Evolutionary conservation across 2,113 vertebrate genomes (phyloP).

Genomic region (Phrynocephalus versicolor): DNA sequence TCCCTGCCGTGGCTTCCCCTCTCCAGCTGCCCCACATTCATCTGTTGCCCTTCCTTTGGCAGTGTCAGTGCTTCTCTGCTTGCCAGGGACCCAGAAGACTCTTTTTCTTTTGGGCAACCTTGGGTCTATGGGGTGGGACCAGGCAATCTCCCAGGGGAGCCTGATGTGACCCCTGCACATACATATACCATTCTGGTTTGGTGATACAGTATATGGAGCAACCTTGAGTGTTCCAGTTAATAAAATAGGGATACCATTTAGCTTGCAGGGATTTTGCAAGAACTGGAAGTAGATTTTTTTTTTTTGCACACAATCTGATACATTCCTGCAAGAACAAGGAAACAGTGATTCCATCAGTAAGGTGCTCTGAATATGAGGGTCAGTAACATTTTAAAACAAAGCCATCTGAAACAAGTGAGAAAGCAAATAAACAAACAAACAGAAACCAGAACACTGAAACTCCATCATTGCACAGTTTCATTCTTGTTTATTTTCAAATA

Average conservation of each 20-base stretch:
- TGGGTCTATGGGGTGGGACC: too few relatives aligned
- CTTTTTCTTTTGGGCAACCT: too few relatives aligned
- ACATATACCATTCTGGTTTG: neutral
- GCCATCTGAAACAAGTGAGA: neutral
- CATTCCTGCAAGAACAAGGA: neutral
- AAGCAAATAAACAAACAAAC: neutral
- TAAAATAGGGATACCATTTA: neutral
- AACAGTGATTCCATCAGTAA: neutral
- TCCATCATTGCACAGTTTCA: slow-evolving; percentile 26
- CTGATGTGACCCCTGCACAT: neutral
- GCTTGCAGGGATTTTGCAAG: neutral
- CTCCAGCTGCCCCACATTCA: too few relatives aligned
- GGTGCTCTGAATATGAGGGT: neutral
- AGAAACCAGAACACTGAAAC: neutral
- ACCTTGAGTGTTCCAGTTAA: neutral
- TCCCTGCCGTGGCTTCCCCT: too few relatives aligned
- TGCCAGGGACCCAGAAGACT: too few relatives aligned
- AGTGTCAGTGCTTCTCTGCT: too few relatives aligned
- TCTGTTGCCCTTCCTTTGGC: too few relatives aligned
- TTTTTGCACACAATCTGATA: neutral
- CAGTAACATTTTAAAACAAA: slow-evolving; percentile 7
- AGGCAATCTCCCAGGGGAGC: too few relatives aligned
- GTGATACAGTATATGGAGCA: neutral
- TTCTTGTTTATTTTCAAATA: neutral
- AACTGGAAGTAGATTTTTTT: neutral